Evolutionary conservation across 1,140 invertebrate genomes (phyloP), one percentile per base, ranked within the genome.

Genomic region (Aradophagus sp.): DNA sequence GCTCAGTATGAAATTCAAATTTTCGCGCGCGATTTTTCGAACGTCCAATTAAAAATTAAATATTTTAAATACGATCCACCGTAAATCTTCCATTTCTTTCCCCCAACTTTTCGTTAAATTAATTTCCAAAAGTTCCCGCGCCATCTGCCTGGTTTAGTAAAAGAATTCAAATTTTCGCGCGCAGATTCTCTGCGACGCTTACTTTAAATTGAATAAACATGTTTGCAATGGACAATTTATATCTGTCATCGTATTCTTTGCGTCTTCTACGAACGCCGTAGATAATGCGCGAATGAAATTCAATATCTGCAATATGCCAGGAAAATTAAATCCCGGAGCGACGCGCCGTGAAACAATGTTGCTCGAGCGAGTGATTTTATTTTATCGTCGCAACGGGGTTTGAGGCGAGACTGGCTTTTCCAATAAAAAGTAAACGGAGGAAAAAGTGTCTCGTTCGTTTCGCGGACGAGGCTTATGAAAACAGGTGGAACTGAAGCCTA

Each of bases 201-300:
- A 41, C 41, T 39, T 38, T 50, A 35, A 58, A 38, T 52, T 62
- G 20, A 35, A 53, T 35, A 56, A 56, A 42, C 50, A 19, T 42
- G 41, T 48, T 48, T 26, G 15, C 39, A 41, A 47, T 47, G 42
- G 34, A 48, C 52, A 56, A 58, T 52, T 58, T 58, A 44, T 56
- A 50, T 50, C 23, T 13, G 62, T 26, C 58, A 56, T 66, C 45
- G n/a, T 58, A 32, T 58, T 58, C 52, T 27, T 26, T 23, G 38
- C 11, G 16, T 36, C 16, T 66, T 66, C 62, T 52, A 66, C 44
- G 62, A 66, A 66, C 47, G 44, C 52, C 13, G 32, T 39, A 55
- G 56, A 69, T 69, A 61, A 56, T 23, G 42, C 35, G 39, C 17
- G 39, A 55, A 69, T 56, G 66, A 48, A 69, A 69, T 35, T 26